A percentile compares a stretch with the other conserved stretches of the same genome.
These are phyloP conservation scores for Channa striata DNA, from an alignment of 2,797 vertebrate species.

Conservation along the genomic window DNA sequence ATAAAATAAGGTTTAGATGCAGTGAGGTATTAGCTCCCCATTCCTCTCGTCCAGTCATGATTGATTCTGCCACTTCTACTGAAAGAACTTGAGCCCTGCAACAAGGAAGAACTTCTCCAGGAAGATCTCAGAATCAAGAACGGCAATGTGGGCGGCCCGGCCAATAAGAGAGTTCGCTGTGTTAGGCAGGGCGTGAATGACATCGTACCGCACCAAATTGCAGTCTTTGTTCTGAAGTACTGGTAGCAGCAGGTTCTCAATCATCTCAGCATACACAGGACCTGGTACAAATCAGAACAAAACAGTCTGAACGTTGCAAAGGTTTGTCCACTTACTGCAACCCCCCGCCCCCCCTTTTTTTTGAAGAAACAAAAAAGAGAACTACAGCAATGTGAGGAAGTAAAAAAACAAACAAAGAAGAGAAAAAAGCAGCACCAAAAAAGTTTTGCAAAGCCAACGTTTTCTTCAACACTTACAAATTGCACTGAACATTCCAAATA, in stretches of 20 bases:
- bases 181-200: conserved; percentile 97
- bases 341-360: too few relatives aligned
- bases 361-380: too few relatives aligned
- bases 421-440: background rate
- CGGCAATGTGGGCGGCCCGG: conserved; percentile 97
- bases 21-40: conserved; percentile 94
- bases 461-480: too few relatives aligned
- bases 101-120: conserved; percentile 99
- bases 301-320: background rate
- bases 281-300: conserved; percentile 78
- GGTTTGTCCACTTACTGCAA: background rate
- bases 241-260: conserved; percentile 96
- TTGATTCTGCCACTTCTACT: conserved; percentile 80
- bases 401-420: too few relatives aligned
- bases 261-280: conserved; percentile 99
- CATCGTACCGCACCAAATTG: conserved; percentile 96
- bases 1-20: conserved; percentile 85
- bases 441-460: too few relatives aligned
- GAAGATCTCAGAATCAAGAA: conserved; percentile 99
- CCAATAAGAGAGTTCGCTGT: conserved; percentile 98
- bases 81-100: conserved; percentile 97
- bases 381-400: background rate
- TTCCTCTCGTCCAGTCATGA: conserved; percentile 63
- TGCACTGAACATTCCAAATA: background rate
- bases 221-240: conserved; percentile 97